Percentiles rank a stretch among this genome's conserved stretches.
Conservation (phyloP, 2,113 vertebrate species). For the Polypterus bichir region DNA sequence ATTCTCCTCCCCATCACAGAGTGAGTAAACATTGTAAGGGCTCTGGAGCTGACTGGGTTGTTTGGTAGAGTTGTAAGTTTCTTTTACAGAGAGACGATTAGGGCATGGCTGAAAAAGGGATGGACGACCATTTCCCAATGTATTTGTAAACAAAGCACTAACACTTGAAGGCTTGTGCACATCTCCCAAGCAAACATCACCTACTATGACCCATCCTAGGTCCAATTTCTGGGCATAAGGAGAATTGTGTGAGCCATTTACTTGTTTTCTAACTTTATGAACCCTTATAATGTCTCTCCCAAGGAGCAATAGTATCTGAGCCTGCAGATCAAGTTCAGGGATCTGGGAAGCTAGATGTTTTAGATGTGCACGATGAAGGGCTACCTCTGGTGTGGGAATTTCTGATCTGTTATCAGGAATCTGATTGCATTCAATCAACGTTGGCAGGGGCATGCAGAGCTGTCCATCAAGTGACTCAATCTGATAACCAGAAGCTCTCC, state of each 20-base stretch:
- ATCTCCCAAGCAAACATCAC: background rate
- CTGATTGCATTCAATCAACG: background rate
- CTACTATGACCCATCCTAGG: background rate
- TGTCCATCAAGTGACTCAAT: background rate
- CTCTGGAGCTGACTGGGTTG: background rate
- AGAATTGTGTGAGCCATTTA: background rate
- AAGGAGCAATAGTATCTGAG: background rate
- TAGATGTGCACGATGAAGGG: background rate
- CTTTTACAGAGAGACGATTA: background rate
- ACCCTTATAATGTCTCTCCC: slow-evolving; percentile 1
- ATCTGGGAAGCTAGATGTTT: background rate
- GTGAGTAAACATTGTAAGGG: background rate
- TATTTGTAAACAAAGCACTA: background rate
- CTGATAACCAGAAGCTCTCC: background rate
- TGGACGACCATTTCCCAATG: background rate
- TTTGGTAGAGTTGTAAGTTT: background rate
- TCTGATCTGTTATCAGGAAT: background rate
- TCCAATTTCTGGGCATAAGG: background rate
- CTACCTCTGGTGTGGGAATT: background rate
- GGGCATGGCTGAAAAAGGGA: background rate
- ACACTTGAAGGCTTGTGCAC: background rate
- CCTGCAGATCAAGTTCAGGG: background rate
- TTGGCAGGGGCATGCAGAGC: background rate
- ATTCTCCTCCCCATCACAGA: background rate
- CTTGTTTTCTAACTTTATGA: background rate